Evolutionary conservation across 2,888 invertebrate genomes (phyloP).

Genomic region (Drosophila affinis): DNA sequence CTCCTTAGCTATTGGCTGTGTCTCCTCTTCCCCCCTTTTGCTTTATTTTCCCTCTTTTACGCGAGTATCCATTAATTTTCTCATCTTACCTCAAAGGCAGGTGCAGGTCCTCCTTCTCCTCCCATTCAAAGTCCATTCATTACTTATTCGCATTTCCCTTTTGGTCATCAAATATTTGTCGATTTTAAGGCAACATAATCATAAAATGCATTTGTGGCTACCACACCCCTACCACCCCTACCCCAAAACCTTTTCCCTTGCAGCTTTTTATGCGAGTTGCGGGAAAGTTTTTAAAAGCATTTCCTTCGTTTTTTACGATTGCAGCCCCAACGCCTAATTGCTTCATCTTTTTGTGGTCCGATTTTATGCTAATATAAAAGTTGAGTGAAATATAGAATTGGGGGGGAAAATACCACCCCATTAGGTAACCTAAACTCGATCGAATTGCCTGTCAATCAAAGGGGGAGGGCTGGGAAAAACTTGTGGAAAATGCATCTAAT

Average conservation of each 20-base stretch:
- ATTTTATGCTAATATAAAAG: slow-evolving; percentile 65
- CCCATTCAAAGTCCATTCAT: neutral
- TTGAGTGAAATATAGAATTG: slow-evolving; percentile 11
- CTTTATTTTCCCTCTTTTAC: neutral
- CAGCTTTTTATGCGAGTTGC: slow-evolving; percentile 64
- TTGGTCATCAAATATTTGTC: slow-evolving; percentile 17
- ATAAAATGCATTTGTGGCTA: slow-evolving; percentile 21
- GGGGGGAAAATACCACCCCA: neutral
- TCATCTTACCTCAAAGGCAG: neutral
- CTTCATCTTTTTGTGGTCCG: slow-evolving; percentile 26
- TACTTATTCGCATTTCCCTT: slow-evolving; percentile 5
- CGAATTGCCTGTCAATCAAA: slow-evolving; percentile 42
- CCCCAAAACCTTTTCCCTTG: slow-evolving; percentile 22
- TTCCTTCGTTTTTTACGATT: slow-evolving; percentile 55
- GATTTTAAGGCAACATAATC: slow-evolving; percentile 36
- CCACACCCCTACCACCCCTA: neutral
- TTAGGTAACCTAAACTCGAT: neutral
- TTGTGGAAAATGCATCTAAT: slow-evolving; percentile 39
- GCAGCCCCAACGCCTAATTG: slow-evolving; percentile 49
- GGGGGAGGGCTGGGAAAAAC: neutral
- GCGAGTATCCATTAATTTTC: neutral
- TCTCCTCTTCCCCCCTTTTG: neutral
- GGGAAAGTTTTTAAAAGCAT: slow-evolving; percentile 54
- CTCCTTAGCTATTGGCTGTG: neutral
- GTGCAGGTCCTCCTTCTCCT: neutral